Evolutionary conservation across 1,140 invertebrate genomes (phyloP).

Genomic region (Leptopilina boulardi): DNA sequence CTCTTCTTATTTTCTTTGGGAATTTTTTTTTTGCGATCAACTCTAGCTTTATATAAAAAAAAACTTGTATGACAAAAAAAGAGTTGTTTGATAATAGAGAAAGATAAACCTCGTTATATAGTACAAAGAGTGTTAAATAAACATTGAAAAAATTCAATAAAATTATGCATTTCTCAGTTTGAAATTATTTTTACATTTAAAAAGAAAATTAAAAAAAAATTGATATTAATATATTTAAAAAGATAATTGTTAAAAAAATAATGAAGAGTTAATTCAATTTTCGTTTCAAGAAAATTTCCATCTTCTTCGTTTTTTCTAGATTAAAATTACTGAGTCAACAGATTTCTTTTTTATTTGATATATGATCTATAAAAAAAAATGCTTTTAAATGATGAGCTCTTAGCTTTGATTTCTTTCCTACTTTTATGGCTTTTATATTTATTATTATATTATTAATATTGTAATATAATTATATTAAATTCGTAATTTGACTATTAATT

Average conservation of each 20-base stretch:
- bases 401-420: background rate
- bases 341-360: background rate
- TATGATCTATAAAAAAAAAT: background rate
- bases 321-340: slow-evolving; percentile 15
- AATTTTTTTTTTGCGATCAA: background rate
- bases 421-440: background rate
- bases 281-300: background rate
- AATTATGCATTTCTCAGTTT: background rate
- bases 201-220: too few species aligned
- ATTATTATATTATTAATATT: too few species aligned
- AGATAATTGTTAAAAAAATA: too few species aligned
- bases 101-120: slow-evolving; percentile 65
- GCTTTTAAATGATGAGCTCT: slow-evolving; percentile 9
- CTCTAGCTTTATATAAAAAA: background rate
- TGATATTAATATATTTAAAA: too few species aligned
- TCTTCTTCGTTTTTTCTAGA: background rate
- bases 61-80: too few species aligned
- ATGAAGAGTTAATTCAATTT: background rate
- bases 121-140: slow-evolving; percentile 56
- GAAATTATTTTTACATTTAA: too few species aligned
- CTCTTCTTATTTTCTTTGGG: background rate
- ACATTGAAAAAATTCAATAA: slow-evolving; percentile 57
- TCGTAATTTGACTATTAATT: too few species aligned
- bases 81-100: slow-evolving; percentile 25
- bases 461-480: too few species aligned